Evolutionary conservation across 2,113 vertebrate species (phyloP).

Genomic region (Gambusia affinis): DNA sequence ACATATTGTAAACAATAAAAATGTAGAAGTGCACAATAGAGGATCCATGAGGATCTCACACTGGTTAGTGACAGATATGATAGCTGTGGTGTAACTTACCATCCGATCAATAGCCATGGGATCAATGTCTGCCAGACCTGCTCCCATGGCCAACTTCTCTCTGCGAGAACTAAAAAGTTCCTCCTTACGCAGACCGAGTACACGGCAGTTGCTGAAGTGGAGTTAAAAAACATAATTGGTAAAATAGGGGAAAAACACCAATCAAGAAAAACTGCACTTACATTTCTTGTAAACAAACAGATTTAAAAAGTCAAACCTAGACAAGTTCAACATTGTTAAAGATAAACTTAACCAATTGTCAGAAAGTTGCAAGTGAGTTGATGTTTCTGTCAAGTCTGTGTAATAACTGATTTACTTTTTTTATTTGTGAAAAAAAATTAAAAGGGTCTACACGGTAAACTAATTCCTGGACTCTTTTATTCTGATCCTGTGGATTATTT

Average conservation of each 20-base stretch:
- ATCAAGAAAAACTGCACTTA: not conserved
- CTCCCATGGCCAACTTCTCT: conserved; percentile 84
- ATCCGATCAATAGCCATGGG: conserved; percentile 88
- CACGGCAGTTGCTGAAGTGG: conserved; percentile 77
- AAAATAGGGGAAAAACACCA: not conserved
- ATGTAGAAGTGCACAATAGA: not conserved
- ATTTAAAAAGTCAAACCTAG: not conserved
- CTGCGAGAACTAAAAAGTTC: conserved; percentile 83
- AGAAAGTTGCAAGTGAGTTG: not conserved
- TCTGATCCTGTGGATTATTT: too few species aligned
- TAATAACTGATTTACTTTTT: not conserved
- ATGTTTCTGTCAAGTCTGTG: not conserved
- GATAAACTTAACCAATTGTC: too few species aligned
- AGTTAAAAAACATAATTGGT: not conserved
- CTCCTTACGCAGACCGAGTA: conserved; percentile 81
- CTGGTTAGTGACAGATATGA: too few species aligned
- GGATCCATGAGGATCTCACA: too few species aligned
- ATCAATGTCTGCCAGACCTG: conserved; percentile 87
- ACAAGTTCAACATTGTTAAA: not conserved
- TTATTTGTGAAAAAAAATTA: not conserved
- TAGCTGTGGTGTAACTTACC: conserved; percentile 69
- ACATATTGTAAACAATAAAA: not conserved
- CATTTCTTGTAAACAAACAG: not conserved
- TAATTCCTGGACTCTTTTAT: too few species aligned
- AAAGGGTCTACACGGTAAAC: too few species aligned